phyloP scores from a whole-genome alignment of 2,113 vertebrate species.

The Chaenocephalus aceratus region DNA sequence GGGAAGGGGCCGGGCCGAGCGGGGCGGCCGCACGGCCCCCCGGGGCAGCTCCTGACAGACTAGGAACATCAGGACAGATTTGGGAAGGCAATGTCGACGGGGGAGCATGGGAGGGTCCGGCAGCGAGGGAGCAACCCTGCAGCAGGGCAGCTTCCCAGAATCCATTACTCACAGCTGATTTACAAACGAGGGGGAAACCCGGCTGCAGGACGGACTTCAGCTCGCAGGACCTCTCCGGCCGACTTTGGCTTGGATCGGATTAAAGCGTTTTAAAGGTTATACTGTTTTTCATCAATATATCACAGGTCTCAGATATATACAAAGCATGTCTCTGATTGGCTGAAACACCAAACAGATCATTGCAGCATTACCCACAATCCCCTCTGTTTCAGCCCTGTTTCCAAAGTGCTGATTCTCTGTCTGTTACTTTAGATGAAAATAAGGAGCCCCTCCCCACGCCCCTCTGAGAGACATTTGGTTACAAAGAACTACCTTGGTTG shows the following conservation, averaged over 20 bases:
- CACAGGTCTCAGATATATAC: too few species aligned
- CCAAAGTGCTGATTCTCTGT: too few species aligned
- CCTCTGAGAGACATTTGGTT: too few species aligned
- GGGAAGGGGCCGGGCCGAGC: conserved; percentile 67
- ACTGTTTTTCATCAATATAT: too few species aligned
- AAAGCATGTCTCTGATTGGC: too few species aligned
- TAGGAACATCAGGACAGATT: conserved; percentile 94
- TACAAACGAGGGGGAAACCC: conserved; percentile 72
- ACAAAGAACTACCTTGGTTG: too few species aligned
- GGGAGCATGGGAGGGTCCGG: conserved; percentile 84
- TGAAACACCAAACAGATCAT: too few species aligned
- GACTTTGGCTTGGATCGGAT: conserved; percentile 45
- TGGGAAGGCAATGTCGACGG: conserved; percentile 88
- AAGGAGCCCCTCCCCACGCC: too few species aligned
- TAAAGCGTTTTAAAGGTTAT: conserved; percentile 46
- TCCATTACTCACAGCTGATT: conserved; percentile 84
- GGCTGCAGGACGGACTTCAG: conserved; percentile 58
- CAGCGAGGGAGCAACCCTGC: conserved; percentile 83
- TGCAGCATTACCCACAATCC: too few species aligned
- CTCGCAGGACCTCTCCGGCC: conserved; percentile 49
- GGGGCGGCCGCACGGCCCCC: conserved; percentile 82
- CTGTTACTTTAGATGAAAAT: too few species aligned
- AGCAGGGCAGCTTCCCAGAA: conserved; percentile 80
- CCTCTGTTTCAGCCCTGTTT: too few species aligned
- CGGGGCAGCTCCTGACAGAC: conserved; percentile 90